A percentile compares a stretch with the other conserved stretches of the same genome.
phyloP scores from a whole-genome alignment of 2,113 vertebrate species.

The Sminthopsis crassicaudata region DNA sequence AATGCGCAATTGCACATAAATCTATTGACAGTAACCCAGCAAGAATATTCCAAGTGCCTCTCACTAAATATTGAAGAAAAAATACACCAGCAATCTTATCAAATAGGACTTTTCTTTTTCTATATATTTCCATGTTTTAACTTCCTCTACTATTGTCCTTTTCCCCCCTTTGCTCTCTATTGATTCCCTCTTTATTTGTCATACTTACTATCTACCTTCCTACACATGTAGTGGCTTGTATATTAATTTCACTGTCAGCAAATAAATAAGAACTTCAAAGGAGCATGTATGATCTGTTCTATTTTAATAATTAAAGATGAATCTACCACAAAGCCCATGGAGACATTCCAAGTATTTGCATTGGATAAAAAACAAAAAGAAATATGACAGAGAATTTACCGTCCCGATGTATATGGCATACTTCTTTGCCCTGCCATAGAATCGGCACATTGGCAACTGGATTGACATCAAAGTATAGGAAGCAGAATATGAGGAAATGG shows the following conservation, averaged over 20 bases:
- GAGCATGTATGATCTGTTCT: constrained; percentile 83
- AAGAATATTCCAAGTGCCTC: constrained; percentile 51
- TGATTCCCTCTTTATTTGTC: constrained; percentile 59
- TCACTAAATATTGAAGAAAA: constrained; percentile 40
- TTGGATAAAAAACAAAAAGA: constrained; percentile 84
- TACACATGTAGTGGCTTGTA: constrained; percentile 65
- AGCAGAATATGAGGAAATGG: constrained; percentile 66
- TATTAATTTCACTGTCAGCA: constrained; percentile 79
- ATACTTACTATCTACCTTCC: constrained; percentile 62
- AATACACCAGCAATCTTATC: neutral
- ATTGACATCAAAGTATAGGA: constrained; percentile 70
- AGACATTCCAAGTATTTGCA: constrained; percentile 78
- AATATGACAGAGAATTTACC: constrained; percentile 81
- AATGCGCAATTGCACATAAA: constrained; percentile 56
- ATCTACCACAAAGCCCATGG: constrained; percentile 77
- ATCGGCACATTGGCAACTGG: constrained; percentile 69
- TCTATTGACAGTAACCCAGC: constrained; percentile 55
- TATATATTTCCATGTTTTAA: constrained; percentile 22
- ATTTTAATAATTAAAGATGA: constrained; percentile 87
- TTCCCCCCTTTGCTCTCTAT: neutral
- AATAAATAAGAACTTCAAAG: constrained; percentile 84
- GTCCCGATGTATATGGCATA: constrained; percentile 66
- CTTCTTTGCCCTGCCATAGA: constrained; percentile 75
- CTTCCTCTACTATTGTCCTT: neutral
- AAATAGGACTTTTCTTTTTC: constrained; percentile 1